Base-by-base conservation (phyloP, 2,113 vertebrate genomes). In the Corythaixoides concolor region DNA sequence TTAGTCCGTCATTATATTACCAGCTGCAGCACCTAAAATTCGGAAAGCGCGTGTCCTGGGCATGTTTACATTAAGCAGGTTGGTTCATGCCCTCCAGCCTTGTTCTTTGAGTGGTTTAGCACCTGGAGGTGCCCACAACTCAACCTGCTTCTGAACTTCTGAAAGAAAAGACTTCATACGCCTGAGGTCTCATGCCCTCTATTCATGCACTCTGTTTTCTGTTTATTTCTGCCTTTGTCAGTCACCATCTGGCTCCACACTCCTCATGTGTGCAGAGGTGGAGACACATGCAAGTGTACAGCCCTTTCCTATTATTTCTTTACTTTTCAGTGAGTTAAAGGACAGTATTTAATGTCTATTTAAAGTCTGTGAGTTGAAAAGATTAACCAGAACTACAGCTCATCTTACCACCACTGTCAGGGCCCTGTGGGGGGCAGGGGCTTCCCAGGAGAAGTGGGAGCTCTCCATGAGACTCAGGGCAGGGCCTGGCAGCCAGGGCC, bases 21-120 rank as follows among this genome's bases (percentile, higher is more conserved):
- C 1, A 0, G 8, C 5, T 4, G 1, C 16, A 9, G 21, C 11
- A 72, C 30, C 28, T 2, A 5, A 28, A 64, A 76, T 37, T 12
- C 5, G 7, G 43, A 76, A 76, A 52, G 37, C 8, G 39, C 18
- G 35, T 1, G 0, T 22, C 32, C 12, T 15, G 22, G 14, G 4
- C 41, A 22, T 20, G 21, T 41, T 56, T 41, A 21, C 14, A 35
- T 56, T 49, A 63, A 35, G 2, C 27, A 20, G 32, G 14, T 43
- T 56, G 30, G 26, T 78, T 50, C 53, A 33, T 0, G 1, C 7
- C 7, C 19, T 75, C 69, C 62, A 50, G 13, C 43, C 32, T 73
- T 50, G 30, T 80, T 81, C 43, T 58, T 35, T 18, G 26, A 43
- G 18, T 0, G 0, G 15, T 35, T 68, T 33, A 68, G 24, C 6